A percentile compares a stretch with the other conserved stretches of the same genome.
Conservation (phyloP, 2,888 invertebrate genomes). For the Clanis bilineata region DNA sequence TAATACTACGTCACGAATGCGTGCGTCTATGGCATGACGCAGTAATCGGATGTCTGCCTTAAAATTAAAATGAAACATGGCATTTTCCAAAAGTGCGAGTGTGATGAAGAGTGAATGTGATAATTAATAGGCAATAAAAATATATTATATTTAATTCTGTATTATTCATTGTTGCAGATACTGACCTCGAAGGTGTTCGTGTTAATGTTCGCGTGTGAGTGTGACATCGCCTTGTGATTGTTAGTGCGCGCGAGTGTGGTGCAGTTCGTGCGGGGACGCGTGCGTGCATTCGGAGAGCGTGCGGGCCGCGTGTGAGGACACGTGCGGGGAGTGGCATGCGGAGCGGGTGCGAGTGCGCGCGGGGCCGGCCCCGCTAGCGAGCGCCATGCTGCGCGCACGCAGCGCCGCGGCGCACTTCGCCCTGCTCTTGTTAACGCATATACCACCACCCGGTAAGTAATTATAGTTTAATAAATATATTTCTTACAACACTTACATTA, state of each 20-base stretch:
- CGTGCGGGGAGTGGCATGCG: slow-evolving; percentile 40
- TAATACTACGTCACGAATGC: too few relatives aligned
- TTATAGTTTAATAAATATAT: not conserved
- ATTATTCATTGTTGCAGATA: not conserved
- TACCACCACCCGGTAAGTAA: slow-evolving; percentile 58
- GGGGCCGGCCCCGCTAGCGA: slow-evolving; percentile 58
- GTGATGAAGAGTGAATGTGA: not conserved
- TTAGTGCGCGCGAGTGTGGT: slow-evolving; percentile 31
- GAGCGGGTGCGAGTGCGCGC: slow-evolving; percentile 37
- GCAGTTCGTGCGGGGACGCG: slow-evolving; percentile 17
- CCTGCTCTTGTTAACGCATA: slow-evolving; percentile 61
- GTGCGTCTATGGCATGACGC: too few relatives aligned
- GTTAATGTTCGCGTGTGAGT: slow-evolving; percentile 26
- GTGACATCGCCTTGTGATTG: slow-evolving; percentile 32
- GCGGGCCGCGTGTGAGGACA: not conserved
- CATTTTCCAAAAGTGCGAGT: not conserved
- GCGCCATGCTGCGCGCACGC: slow-evolving; percentile 59
- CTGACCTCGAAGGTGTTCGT: not conserved
- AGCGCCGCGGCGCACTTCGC: slow-evolving; percentile 55
- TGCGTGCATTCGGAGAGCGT: not conserved
- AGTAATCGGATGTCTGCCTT: too few relatives aligned
- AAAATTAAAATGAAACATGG: not conserved
- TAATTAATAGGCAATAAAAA: too few relatives aligned
- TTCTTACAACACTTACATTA: too few relatives aligned
- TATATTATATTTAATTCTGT: not conserved